phyloP scores from a whole-genome alignment of 2,888 invertebrate genomes.

The Nephrotoma appendiculata region DNA sequence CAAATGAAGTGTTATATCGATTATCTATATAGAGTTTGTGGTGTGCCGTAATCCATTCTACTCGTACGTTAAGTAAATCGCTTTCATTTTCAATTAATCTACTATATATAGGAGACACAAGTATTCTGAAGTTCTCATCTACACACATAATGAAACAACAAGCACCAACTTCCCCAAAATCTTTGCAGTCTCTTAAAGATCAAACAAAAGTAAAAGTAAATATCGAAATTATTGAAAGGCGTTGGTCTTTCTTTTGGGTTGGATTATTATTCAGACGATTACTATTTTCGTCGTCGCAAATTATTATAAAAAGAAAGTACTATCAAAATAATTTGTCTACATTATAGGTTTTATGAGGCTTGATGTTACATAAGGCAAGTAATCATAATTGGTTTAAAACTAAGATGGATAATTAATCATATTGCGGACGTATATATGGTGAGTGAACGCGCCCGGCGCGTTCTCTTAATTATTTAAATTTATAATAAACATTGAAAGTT shows the following conservation, averaged over 20 bases:
- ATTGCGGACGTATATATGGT: neutral
- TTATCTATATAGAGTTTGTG: neutral
- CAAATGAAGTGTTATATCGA: neutral
- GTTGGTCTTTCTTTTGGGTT: neutral
- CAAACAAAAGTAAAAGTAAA: neutral
- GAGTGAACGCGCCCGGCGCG: neutral
- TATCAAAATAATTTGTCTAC: neutral
- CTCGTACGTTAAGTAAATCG: neutral
- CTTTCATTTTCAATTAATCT: neutral
- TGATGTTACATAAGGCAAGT: neutral
- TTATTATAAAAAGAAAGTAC: neutral
- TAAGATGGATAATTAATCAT: neutral
- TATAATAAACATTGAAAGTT: neutral
- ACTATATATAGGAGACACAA: neutral
- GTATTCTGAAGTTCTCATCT: neutral
- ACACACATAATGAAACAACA: neutral
- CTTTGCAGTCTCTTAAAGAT: too few relatives aligned
- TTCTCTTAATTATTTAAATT: neutral
- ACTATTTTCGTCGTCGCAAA: neutral
- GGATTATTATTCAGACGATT: neutral
- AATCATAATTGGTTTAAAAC: neutral
- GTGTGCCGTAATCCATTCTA: too few relatives aligned
- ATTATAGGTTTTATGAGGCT: neutral
- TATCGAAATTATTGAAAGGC: neutral
- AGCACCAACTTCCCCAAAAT: too few relatives aligned